Evolutionary conservation across 2,113 vertebrate genomes (phyloP).

Genomic region (Erinaceus europaeus): DNA sequence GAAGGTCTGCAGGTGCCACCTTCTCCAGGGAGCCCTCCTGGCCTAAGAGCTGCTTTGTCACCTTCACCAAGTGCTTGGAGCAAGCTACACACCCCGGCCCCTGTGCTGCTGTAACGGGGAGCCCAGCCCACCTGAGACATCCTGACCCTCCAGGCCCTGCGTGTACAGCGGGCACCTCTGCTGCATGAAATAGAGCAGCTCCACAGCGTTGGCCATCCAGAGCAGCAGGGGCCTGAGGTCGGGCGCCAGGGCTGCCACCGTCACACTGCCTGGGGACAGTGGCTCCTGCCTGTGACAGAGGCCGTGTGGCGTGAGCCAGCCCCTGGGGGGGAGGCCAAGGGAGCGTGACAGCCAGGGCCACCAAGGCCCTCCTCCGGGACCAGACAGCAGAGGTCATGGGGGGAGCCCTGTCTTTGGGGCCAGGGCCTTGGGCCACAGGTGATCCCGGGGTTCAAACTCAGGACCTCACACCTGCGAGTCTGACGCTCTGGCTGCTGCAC

Average conservation of each 20-base stretch:
- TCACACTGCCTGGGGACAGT: slow-evolving; percentile 83
- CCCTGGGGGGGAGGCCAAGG: background rate
- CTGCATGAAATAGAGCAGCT: slow-evolving; percentile 96
- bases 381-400: background rate
- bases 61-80: too few species aligned
- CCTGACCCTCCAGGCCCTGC: slow-evolving; percentile 91
- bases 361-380: too few species aligned
- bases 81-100: too few species aligned
- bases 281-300: slow-evolving; percentile 89
- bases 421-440: too few species aligned
- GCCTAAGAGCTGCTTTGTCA: too few species aligned
- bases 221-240: slow-evolving; percentile 95
- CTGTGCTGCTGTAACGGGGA: too few species aligned
- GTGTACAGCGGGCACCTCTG: slow-evolving; percentile 93
- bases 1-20: rapidly evolving
- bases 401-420: too few species aligned
- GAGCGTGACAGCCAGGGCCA: background rate
- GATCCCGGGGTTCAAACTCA: too few species aligned
- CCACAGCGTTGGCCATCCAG: slow-evolving; percentile 97
- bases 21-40: rapidly evolving
- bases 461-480: too few species aligned
- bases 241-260: slow-evolving; percentile 90
- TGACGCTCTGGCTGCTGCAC: too few species aligned
- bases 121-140: slow-evolving; percentile 80
- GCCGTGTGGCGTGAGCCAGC: background rate